phyloP scores from a whole-genome alignment of 2,888 invertebrate species.

The Camptogramma bilineatum region DNA sequence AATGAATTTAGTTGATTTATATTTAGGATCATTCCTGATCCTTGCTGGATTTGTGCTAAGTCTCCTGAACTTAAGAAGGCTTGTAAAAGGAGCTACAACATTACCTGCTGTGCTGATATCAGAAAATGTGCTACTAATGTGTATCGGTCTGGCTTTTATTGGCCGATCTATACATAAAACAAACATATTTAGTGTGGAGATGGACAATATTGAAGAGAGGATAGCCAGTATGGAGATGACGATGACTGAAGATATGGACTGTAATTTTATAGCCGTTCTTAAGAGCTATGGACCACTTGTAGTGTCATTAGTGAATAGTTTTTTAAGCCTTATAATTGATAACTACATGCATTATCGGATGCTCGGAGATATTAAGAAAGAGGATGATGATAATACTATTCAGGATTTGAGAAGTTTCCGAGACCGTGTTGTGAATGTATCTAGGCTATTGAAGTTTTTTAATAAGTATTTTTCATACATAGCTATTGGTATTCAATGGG shows the following conservation, averaged over 20 bases:
- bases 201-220: conserved; percentile 59
- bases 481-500: conserved; percentile 72
- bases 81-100: conserved; percentile 57
- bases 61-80: conserved; percentile 67
- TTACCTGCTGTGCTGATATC: conserved; percentile 69
- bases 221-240: conserved; percentile 47
- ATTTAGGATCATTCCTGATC: conserved; percentile 71
- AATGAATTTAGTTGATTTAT: conserved; percentile 63
- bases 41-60: conserved; percentile 69
- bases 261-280: conserved; percentile 63
- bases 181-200: conserved; percentile 55
- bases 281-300: conserved; percentile 73
- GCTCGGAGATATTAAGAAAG: conserved; percentile 58
- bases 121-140: conserved; percentile 72
- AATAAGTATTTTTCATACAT: conserved; percentile 66
- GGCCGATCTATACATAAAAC: conserved; percentile 59
- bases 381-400: conserved; percentile 65
- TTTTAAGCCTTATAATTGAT: conserved; percentile 71
- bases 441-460: conserved; percentile 51
- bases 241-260: conserved; percentile 49
- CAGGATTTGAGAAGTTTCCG: conserved; percentile 49
- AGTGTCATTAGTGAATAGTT: conserved; percentile 75
- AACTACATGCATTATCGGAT: conserved; percentile 78
- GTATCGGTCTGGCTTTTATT: conserved; percentile 73
- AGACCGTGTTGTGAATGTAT: conserved; percentile 24